Evolutionary conservation across 2,113 vertebrate species (phyloP), one percentile per base, ranked within the genome.

Genomic region (Porphyrio hochstetteri): DNA sequence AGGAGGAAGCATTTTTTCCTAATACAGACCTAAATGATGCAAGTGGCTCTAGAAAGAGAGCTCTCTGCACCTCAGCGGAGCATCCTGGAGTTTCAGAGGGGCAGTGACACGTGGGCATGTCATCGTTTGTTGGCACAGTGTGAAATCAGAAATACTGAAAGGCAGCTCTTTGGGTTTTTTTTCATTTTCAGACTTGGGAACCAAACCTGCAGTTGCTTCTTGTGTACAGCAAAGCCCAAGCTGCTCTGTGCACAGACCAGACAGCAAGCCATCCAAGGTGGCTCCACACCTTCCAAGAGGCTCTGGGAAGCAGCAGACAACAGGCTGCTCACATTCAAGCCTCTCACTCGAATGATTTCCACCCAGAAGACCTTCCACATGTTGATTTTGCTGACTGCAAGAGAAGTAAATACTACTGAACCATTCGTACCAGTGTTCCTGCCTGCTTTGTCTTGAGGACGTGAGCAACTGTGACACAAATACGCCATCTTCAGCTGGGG

Each of bases 381-480:
- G 5, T 16, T 46, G 36, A 27, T 80, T 90, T 79, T 89, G 35
- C 70, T 85, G 63, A 92, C 36, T 69, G 89, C n/a, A 76, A 87
- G 53, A 57, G 78, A 90, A 75, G 61, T 16, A 53, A 56, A 83
- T 42, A 70, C 65, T 65, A 40, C 77, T 1, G 2, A 76, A 79
- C 36, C 9, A 25, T 53, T 81, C 42, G 7, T 25, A 68, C 33
- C 42, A 23, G 9, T 7, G 57, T 10, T 92, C 38, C 86, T 79
- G 33, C 56, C 80, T 6, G 24, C 13, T 76, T 78, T 82, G 64
- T 68, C 52, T 65, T 0, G 0, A 84, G 19, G 13, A 5, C 0
- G 6, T 4, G 23, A 88, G 38, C 46, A 46, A 50, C 78, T 3
- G 4, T 46, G 46, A 78, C 68, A 52, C 63, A 57, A 82, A 84